These are phyloP conservation scores for Mus minutoides DNA, from an alignment of 2,797 vertebrate genomes.

Conservation along the genomic window DNA sequence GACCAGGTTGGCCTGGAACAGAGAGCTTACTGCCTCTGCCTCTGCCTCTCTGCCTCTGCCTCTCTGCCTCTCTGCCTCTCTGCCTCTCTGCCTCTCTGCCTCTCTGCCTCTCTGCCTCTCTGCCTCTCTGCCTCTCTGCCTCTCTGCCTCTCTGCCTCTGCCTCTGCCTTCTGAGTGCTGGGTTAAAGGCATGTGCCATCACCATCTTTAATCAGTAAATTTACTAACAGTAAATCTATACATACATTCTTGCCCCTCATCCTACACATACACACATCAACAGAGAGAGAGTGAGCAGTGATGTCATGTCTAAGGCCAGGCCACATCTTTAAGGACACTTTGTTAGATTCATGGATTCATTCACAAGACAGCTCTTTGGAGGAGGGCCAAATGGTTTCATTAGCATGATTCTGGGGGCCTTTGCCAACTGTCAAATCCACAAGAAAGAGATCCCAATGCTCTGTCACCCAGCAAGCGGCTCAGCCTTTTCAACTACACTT, in stretches of 20 bases:
- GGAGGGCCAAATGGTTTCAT: conserved; percentile 72
- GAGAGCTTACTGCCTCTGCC: neutral
- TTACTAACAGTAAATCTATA: neutral
- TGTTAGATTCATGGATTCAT: conserved; percentile 78
- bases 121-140: no score
- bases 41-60: no score
- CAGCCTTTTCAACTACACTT: conserved; percentile 23
- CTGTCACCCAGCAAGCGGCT: neutral
- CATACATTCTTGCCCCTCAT: conserved; percentile 83
- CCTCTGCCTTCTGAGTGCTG: neutral
- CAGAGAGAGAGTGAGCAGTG: conserved; percentile 88
- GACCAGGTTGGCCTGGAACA: neutral
- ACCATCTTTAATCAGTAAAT: neutral
- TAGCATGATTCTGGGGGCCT: neutral
- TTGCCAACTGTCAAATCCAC: conserved; percentile 56
- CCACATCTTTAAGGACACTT: conserved; percentile 84
- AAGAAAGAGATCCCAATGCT: conserved; percentile 34
- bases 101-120: no score
- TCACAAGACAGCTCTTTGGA: conserved; percentile 75
- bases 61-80: no score
- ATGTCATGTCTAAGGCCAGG: conserved; percentile 91
- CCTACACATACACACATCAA: conserved; percentile 86
- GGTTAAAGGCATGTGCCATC: neutral
- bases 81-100: no score
- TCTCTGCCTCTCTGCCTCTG: no score